Percentiles rank a stretch among this genome's conserved stretches.
phyloP scores from a whole-genome alignment of 2,797 vertebrate genomes.

The Ctenopoma multispine region DNA sequence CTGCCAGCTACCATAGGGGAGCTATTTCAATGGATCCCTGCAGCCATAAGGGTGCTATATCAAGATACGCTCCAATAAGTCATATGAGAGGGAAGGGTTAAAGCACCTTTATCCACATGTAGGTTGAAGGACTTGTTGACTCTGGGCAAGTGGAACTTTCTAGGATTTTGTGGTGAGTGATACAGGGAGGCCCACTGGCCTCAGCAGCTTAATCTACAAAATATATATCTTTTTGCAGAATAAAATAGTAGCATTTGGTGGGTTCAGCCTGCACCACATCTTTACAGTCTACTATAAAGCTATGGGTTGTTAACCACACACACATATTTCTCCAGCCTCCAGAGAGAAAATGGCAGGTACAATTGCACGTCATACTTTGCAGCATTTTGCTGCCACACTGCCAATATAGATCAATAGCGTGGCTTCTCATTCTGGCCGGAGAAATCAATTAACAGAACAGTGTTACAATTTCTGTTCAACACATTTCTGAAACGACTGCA shows the following conservation, averaged over 20 bases:
- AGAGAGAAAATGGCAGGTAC: conserved; percentile 9
- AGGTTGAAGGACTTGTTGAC: no score
- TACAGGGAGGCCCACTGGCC: no score
- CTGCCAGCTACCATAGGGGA: no score
- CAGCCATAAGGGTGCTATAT: no score
- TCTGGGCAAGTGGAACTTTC: no score
- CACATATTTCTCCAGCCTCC: conserved; percentile 14
- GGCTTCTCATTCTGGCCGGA: conserved; percentile 25
- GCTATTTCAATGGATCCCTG: no score
- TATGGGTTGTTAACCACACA: neutral
- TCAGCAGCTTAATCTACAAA: no score
- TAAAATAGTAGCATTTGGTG: neutral
- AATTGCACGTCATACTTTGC: conserved; percentile 33
- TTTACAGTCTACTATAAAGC: neutral
- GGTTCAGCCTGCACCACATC: neutral
- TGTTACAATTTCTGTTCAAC: conserved; percentile 38
- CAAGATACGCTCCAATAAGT: no score
- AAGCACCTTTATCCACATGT: no score
- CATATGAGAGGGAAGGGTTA: no score
- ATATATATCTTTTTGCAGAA: no score
- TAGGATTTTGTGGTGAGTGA: no score
- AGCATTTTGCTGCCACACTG: conserved; percentile 33
- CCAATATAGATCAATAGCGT: conserved; percentile 51
- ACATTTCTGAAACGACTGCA: conserved; percentile 37
- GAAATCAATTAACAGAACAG: conserved; percentile 60